Evolutionary conservation across 2,113 vertebrate species (phyloP).

Genomic region (Dasyornis broadbenti): DNA sequence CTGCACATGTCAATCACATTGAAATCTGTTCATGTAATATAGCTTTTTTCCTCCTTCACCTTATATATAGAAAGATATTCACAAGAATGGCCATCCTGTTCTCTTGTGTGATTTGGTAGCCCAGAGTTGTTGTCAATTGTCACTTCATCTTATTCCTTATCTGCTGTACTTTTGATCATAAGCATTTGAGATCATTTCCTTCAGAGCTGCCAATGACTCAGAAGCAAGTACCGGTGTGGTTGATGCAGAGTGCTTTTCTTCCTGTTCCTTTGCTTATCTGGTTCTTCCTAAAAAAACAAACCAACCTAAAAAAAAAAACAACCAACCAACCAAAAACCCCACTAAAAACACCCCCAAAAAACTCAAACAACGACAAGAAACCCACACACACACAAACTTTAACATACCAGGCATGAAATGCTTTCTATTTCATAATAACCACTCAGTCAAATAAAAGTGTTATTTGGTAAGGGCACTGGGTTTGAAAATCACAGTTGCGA

Average conservation of each 20-base stretch:
- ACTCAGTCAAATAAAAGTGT: background rate
- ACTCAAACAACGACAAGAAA: background rate
- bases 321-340: background rate
- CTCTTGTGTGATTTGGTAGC: background rate
- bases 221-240: background rate
- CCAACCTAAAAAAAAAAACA: background rate
- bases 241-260: background rate
- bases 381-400: rapidly evolving
- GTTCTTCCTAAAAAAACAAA: background rate
- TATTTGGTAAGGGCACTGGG: background rate
- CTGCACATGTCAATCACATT: background rate
- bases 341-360: background rate
- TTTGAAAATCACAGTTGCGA: background rate
- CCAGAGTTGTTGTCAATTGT: background rate
- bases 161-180: background rate
- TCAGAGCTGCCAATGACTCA: background rate
- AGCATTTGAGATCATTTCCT: background rate
- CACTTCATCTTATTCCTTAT: background rate
- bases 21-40: background rate
- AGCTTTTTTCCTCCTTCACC: background rate
- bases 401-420: background rate
- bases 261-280: background rate
- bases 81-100: background rate
- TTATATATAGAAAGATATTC: background rate
- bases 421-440: background rate